Evolutionary conservation across 92 coral and sea anemone genomes (phyloP), one percentile per base, ranked within the genome.

Genomic region (Epizoanthus stellaris): DNA sequence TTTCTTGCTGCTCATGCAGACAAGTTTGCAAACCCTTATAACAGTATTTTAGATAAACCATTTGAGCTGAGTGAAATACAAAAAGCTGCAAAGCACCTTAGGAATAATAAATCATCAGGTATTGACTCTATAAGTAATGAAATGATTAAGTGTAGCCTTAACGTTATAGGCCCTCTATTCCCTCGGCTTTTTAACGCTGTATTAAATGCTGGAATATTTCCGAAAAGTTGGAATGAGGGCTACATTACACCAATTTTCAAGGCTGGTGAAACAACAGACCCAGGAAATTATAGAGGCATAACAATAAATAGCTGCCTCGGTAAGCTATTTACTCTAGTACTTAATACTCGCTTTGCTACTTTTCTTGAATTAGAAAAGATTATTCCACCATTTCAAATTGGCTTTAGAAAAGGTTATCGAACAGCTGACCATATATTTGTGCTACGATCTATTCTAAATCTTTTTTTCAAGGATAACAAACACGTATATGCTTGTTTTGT

Each of bases 381-480:
- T 15, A 65, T 63, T 49, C 38, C 63, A 11, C 68, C 68, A 36
- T 38, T 21, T 16, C 85, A 80, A 64, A 80, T 80, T 65, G 85
- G 85, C 11, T 80, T 84, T 30, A 47, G n/a, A 66, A 49, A 84
- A 70, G 80, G 61, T 49, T 72, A 54, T 71, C 70, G 81, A 53
- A 84, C 87, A n/a, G 58, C 87, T 8, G 73, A 80, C 25, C 74
- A 67, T 58, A 42, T 82, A 19, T 57, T 82, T 82, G 67, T 82
- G 45, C 86, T 68, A 13, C 59, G 63, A 64, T 53, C 82, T 8
- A 4, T 76, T 11, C 56, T 76, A 17, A 67, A 76, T 16, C 60
- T 15, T 5, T 40, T 40, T 40, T 40, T 40, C 45, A 40, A 40
- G 45, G 45, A 40, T 40, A 40, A 40, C 4, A n/a, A n/a, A n/a